A percentile compares a stretch with the other conserved stretches of the same genome.
These are phyloP conservation scores for Epirrhoe alternata DNA, from an alignment of 2,888 invertebrate genomes.

Conservation along the genomic window DNA sequence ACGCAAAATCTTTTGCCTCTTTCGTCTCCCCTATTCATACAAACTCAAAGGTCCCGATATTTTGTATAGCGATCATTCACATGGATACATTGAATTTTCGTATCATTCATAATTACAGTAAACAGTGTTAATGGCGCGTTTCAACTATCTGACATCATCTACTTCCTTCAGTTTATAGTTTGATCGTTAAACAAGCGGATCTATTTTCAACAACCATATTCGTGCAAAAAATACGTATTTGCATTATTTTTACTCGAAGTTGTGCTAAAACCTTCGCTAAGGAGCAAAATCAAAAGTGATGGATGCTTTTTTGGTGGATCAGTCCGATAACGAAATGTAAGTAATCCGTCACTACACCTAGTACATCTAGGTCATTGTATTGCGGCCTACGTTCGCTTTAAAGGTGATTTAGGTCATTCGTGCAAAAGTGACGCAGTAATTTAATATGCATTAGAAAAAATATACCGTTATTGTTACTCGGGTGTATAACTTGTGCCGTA, in stretches of 20 bases:
- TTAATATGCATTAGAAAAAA: constrained; percentile 46
- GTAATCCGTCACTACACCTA: constrained; percentile 43
- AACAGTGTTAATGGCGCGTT: constrained; percentile 65
- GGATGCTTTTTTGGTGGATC: constrained; percentile 54
- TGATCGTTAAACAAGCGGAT: constrained; percentile 53
- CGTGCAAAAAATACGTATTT: constrained; percentile 22
- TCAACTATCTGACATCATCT: constrained; percentile 72
- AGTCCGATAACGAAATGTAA: constrained; percentile 41
- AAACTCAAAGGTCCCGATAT: background rate
- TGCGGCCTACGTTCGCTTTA: constrained; percentile 35
- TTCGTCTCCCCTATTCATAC: background rate
- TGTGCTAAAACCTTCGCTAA: constrained; percentile 6
- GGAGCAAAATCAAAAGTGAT: constrained; percentile 42
- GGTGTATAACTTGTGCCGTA: background rate
- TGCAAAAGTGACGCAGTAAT: constrained; percentile 44
- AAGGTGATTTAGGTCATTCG: constrained; percentile 47
- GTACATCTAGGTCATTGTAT: constrained; percentile 45
- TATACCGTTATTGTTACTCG: constrained; percentile 18
- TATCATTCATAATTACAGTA: constrained; percentile 57
- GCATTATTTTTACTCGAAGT: constrained; percentile 31
- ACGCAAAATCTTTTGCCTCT: constrained; percentile 2
- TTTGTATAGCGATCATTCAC: constrained; percentile 38
- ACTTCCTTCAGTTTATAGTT: constrained; percentile 71
- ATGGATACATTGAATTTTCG: constrained; percentile 42
- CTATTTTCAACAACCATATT: constrained; percentile 45